phyloP scores from a whole-genome alignment of 2,797 vertebrate species.

The Decapterus maruadsi region DNA sequence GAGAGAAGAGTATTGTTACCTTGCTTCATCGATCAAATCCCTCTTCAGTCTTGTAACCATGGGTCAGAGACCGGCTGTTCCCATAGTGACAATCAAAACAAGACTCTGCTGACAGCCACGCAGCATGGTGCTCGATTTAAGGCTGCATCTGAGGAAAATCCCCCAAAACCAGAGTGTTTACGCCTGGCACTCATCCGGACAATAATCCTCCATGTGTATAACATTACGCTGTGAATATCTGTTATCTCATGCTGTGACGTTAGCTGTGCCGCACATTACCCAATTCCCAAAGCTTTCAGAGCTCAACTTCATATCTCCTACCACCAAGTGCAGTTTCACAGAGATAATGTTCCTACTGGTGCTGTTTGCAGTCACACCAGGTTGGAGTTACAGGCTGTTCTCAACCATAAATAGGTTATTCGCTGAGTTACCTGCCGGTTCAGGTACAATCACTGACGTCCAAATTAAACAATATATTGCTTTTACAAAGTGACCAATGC shows the following conservation, averaged over 20 bases:
- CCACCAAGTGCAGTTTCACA: slow-evolving; percentile 18
- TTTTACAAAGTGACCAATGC: no score
- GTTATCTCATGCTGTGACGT: slow-evolving; percentile 15
- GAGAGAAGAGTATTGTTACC: slow-evolving; percentile 48
- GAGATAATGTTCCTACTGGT: slow-evolving; percentile 19
- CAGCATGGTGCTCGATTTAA: slow-evolving; percentile 46
- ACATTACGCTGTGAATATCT: neutral
- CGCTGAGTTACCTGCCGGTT: neutral
- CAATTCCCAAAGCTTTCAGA: slow-evolving; percentile 7
- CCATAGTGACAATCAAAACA: slow-evolving; percentile 79
- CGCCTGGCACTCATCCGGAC: neutral
- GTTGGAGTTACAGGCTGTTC: slow-evolving; percentile 1
- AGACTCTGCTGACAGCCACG: slow-evolving; percentile 35
- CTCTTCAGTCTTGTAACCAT: slow-evolving; percentile 62
- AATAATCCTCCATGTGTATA: neutral
- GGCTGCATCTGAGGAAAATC: slow-evolving; percentile 40
- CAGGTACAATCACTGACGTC: neutral
- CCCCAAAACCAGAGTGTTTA: slow-evolving; percentile 34
- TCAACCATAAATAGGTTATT: slow-evolving; percentile 15
- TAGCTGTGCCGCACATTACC: slow-evolving; percentile 14
- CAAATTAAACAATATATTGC: neutral
- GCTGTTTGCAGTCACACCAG: slow-evolving; percentile 10
- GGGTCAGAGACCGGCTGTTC: slow-evolving; percentile 72
- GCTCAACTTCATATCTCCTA: slow-evolving; percentile 8
- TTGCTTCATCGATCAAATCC: slow-evolving; percentile 69